Evolutionary conservation across 2,888 invertebrate species (phyloP), one percentile per base, ranked within the genome.

Genomic region (Labia minor): DNA sequence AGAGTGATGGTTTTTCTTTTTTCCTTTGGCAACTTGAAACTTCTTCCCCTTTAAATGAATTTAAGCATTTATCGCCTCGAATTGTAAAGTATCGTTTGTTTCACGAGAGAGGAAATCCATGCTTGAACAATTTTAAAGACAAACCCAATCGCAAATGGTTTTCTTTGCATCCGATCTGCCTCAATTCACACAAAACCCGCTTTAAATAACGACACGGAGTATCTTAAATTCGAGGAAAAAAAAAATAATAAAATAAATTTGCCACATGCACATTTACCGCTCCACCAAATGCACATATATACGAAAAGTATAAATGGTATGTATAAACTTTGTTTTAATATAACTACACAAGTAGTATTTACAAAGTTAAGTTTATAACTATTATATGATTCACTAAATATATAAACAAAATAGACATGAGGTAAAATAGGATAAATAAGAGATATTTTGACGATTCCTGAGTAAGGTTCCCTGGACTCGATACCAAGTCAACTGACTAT

Each of bases 101-200:
- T 49, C 49, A 49, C 16, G 49, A 49, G 16, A 11, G 49, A 49
- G n/a, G 49, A 49, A 49, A 49, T n/a, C 49, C 16, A 49, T 49
- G 49, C 49, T 49, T 49, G 49, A 49, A 49, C 49, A 49, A 49
- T 49, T 49, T 49, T 49, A 49, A 49, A 49, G 49, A 49, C 49
- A 49, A 49, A 49, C 49, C 16, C 4, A 49, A n/a, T 16, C n/a
- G 49, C 3, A 49, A 49, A 49, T 49, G 49, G 49, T 49, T 49
- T 49, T 49, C 49, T 11, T 49, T 49, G n/a, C 49, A 49, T 16
- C n/a, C 49, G 16, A 49, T 49, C 49, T 49, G 49, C 49, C 14
- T 49, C 49, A 49, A 16, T 49, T 49, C 16, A n/a, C 49, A 16
- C 14, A 49, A 49, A 2, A 26, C 26, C 26, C 26, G 3, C 26